Base-by-base conservation (phyloP, 2,888 invertebrate genomes). In the Acrocyrtus sp. region DNA sequence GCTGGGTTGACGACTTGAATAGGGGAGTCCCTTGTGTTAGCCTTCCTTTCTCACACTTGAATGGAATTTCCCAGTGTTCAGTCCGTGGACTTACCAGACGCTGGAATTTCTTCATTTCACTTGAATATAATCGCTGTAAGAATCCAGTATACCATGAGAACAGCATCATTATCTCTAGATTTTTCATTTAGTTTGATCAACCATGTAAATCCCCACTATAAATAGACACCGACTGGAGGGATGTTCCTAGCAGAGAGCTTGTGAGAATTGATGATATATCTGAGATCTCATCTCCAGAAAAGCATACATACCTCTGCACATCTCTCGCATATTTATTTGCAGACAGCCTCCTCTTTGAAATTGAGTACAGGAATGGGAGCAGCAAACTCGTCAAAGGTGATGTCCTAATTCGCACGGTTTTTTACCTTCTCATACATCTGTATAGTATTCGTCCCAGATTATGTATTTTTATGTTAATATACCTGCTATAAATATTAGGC, bases 31-130 rank as follows among this genome's bases (percentile, higher is more conserved):
- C 34, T 34, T 72, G 72, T n/a, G 53, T 24, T 0, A 67, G 53
- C 19, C 54, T 72, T 3, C 72, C 72, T 4, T 72, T 48, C 27
- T 56, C 61, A 4, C 72, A 72, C 48, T 56, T 66, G 1, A 72
- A 72, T 22, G 72, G 72, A 8, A 4, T 53, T 17, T 58, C 41
- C 1, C 45, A 58, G 19, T 74, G 74, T 24, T 22, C 8, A 3
- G 60, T 69, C 8, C 1, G 8, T 0, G 69, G 69, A 3, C 24
- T 74, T 8, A 43, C 17, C 22, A 57, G 22, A 26, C 6, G 22
- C 3, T 74, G 63, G 63, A 43, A 63, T 8, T 69, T 27, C 39
- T 74, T 74, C 45, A 54, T 65, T 2, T 69, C 69, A 1, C 39
- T 74, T 3, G 58, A 65, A 6, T 69, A 48, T 47, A 3, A 34